Evolutionary conservation across 1,140 invertebrate genomes (phyloP).

Genomic region (Drosophila pallidifrons): DNA sequence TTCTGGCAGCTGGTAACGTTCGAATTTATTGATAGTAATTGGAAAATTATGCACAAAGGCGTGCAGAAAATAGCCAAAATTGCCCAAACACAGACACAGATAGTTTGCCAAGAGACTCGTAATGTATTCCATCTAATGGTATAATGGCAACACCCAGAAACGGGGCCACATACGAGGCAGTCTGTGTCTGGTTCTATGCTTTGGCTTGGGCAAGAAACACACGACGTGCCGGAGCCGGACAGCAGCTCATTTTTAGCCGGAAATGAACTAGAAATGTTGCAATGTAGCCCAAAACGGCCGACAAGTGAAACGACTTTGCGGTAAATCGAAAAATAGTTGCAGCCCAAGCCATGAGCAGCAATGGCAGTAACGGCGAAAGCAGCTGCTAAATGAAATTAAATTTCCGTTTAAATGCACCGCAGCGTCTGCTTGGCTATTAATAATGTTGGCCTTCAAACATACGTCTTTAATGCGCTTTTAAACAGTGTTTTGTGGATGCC

Average conservation of each 20-base stretch:
- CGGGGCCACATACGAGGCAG: constrained; percentile 38
- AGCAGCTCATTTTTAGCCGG: constrained; percentile 79
- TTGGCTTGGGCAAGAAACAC: background rate
- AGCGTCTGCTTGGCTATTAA: constrained; percentile 38
- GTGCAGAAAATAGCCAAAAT: constrained; percentile 34
- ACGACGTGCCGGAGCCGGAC: constrained; percentile 43
- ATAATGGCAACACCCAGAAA: constrained; percentile 25
- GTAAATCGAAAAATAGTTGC: constrained; percentile 75
- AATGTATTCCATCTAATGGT: constrained; percentile 8
- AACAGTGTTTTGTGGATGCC: constrained; percentile 27
- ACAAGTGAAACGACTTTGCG: constrained; percentile 65
- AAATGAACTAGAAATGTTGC: constrained; percentile 80
- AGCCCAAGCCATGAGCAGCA: constrained; percentile 8
- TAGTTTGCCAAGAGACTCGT: constrained; percentile 28
- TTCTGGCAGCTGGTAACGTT: constrained; percentile 16
- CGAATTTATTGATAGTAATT: constrained; percentile 73
- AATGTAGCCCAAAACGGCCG: constrained; percentile 53
- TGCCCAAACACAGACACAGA: background rate
- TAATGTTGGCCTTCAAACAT: constrained; percentile 30
- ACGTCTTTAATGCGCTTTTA: constrained; percentile 50
- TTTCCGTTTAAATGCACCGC: constrained; percentile 68
- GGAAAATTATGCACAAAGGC: constrained; percentile 78
- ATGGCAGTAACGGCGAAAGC: constrained; percentile 16
- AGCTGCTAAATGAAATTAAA: constrained; percentile 73
- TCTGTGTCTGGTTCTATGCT: no score